A percentile compares a stretch with the other conserved stretches of the same genome.
Evolutionary conservation across 2,888 invertebrate species (phyloP).

Genomic region (Mythimna ferrago): DNA sequence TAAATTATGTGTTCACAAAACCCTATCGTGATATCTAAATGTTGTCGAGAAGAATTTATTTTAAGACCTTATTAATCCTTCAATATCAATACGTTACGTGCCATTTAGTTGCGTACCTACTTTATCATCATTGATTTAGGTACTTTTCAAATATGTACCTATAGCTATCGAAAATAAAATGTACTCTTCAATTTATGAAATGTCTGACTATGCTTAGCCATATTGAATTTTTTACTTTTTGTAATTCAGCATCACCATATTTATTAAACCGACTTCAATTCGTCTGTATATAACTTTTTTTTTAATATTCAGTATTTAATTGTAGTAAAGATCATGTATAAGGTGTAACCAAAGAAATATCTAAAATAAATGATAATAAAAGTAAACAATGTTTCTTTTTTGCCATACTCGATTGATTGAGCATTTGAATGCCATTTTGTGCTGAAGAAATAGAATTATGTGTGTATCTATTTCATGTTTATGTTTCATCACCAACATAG

Average conservation of each 20-base stretch:
- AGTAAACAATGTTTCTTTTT: conserved; percentile 16
- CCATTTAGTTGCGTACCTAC: not conserved
- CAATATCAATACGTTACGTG: conserved; percentile 9
- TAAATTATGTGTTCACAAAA: conserved; percentile 58
- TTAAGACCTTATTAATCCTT: conserved; percentile 9
- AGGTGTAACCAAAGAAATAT: conserved; percentile 64
- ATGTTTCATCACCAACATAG: too few relatives aligned
- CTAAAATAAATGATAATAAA: conserved; percentile 61
- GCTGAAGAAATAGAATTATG: too few relatives aligned
- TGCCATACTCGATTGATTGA: not conserved
- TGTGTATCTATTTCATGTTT: too few relatives aligned
- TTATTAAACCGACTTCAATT: conserved; percentile 3
- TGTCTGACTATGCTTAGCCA: conserved; percentile 1
- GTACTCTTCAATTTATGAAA: conserved; percentile 3
- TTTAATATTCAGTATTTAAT: conserved; percentile 35
- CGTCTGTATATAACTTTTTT: conserved; percentile 17
- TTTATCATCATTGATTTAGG: not conserved
- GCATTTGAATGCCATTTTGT: not conserved
- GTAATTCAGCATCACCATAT: conserved; percentile 16
- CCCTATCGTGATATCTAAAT: conserved; percentile 31
- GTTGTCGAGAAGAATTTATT: conserved; percentile 11
- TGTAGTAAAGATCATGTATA: conserved; percentile 59
- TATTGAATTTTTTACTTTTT: conserved; percentile 37
- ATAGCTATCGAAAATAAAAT: not conserved
- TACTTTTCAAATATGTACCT: not conserved